These are phyloP conservation scores for Aurelia aurita complex sp. Pacific DNA, from an alignment of 30 jellyfish, hydroid and myxozoan species.

Conservation along the genomic window DNA sequence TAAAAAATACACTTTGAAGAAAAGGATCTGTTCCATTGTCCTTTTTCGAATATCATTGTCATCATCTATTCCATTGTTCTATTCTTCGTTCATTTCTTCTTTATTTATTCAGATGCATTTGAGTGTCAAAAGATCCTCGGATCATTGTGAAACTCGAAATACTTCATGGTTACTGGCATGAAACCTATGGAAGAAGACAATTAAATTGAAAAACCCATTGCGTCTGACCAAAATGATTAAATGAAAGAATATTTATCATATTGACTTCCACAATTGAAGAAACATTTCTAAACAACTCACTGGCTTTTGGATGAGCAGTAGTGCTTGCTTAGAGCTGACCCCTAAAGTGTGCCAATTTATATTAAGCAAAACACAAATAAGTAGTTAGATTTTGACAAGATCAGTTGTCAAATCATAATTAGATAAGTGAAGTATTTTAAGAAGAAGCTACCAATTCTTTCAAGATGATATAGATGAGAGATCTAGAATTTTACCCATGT, in stretches of 20 bases:
- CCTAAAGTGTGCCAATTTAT: neutral
- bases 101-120: too few species aligned
- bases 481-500: too few species aligned
- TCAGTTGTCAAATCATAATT: neutral
- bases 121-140: constrained; percentile 72
- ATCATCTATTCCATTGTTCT: too few species aligned
- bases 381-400: neutral
- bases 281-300: neutral
- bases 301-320: neutral
- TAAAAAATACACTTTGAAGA: too few species aligned
- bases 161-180: constrained; percentile 92
- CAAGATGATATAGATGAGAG: neutral
- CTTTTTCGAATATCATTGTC: too few species aligned
- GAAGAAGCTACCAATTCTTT: neutral
- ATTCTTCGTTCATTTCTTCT: too few species aligned
- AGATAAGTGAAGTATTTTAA: neutral
- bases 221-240: neutral
- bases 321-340: neutral
- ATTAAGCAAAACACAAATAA: neutral
- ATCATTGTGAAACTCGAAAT: constrained; percentile 90
- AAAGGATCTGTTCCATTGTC: too few species aligned
- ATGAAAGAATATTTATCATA: neutral
- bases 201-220: neutral
- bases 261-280: neutral
- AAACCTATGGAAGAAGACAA: constrained; percentile 48